These are phyloP conservation scores for Mus minutoides DNA, from an alignment of 2,797 vertebrate genomes.

Conservation along the genomic window DNA sequence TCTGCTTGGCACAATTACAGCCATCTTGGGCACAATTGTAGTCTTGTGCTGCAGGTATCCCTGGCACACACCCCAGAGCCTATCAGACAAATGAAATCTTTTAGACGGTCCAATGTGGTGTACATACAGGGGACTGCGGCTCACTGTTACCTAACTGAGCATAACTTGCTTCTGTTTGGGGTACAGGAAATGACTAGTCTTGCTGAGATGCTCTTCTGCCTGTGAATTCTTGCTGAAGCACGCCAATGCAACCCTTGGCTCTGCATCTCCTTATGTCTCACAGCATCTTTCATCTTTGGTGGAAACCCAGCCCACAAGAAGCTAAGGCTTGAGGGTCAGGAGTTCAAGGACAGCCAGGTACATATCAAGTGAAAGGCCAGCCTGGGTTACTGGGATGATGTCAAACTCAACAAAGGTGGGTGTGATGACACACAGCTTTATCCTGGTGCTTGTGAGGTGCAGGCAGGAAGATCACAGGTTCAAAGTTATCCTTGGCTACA, in stretches of 20 bases:
- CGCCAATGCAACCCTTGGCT: not conserved
- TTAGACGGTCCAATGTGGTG: not conserved
- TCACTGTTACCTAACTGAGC: not conserved
- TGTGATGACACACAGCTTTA: not conserved
- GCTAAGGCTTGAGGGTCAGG: not conserved
- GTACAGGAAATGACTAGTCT: not conserved
- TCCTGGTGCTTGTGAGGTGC: not conserved
- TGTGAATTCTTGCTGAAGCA: not conserved
- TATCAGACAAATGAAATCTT: constrained; percentile 24
- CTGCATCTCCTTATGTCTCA: not conserved
- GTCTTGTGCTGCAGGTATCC: not conserved
- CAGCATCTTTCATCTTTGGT: not conserved
- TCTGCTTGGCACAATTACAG: not conserved
- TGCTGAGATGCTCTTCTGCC: not conserved
- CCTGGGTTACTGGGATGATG: not conserved
- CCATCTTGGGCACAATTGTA: not conserved
- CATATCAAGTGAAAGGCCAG: not conserved
- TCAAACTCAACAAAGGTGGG: no score
- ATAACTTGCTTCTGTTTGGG: not conserved
- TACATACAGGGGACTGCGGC: no score
- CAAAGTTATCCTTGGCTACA: not conserved
- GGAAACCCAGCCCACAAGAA: not conserved
- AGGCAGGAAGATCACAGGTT: not conserved
- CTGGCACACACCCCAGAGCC: not conserved
- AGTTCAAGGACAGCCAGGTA: not conserved